Evolutionary conservation across 1,140 invertebrate genomes (phyloP).

Genomic region (Bombus superbus): DNA sequence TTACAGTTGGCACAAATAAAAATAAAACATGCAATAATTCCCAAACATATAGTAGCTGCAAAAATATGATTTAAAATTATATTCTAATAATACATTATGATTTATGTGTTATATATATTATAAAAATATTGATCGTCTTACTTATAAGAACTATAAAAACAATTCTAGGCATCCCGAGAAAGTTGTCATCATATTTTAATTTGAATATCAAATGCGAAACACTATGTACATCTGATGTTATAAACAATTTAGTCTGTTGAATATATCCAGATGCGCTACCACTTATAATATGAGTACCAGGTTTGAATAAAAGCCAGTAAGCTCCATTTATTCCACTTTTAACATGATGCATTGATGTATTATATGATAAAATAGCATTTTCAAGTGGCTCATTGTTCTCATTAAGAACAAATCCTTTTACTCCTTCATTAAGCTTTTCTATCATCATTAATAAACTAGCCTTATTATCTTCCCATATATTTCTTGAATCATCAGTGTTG

Average conservation of each 20-base stretch:
- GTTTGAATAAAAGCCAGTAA: conserved; percentile 84
- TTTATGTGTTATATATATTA: conserved; percentile 70
- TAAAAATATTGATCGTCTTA: conserved; percentile 29
- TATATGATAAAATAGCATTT: conserved; percentile 83
- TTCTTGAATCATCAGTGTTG: conserved; percentile 69
- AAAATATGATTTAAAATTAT: conserved; percentile 56
- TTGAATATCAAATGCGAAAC: conserved; percentile 85
- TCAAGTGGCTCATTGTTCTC: conserved; percentile 84
- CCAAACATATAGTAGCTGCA: conserved; percentile 74
- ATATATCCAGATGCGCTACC: conserved; percentile 84
- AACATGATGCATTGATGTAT: conserved; percentile 77
- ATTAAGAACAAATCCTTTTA: conserved; percentile 84
- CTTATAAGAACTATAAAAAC: conserved; percentile 88
- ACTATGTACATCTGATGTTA: conserved; percentile 77
- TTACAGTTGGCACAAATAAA: conserved; percentile 77
- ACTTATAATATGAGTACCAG: conserved; percentile 84
- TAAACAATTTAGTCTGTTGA: conserved; percentile 82
- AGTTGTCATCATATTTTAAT: conserved; percentile 85
- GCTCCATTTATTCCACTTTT: conserved; percentile 83
- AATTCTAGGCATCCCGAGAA: conserved; percentile 88
- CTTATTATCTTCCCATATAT: conserved; percentile 76
- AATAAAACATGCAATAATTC: conserved; percentile 66
- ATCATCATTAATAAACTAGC: conserved; percentile 73
- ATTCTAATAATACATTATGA: conserved; percentile 75
- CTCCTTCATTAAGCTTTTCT: conserved; percentile 67